Conservation (phyloP, 2,888 invertebrate genomes). For the Rhimphoctona megacephalus region DNA sequence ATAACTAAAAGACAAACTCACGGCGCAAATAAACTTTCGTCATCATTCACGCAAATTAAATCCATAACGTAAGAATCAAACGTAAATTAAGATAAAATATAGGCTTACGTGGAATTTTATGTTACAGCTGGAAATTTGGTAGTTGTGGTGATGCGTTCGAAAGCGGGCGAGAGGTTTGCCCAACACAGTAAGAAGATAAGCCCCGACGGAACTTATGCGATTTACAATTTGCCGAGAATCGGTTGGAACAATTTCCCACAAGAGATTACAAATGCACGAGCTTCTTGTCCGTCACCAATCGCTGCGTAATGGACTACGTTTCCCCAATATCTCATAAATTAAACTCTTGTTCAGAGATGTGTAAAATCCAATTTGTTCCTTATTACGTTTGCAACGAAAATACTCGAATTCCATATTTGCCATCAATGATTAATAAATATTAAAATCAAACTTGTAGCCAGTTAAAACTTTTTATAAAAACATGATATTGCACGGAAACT, state of each 20-base stretch:
- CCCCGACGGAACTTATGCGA: constrained; percentile 73
- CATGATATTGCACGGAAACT: neutral
- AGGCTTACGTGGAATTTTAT: constrained; percentile 10
- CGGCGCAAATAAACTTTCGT: neutral
- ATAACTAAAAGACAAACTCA: neutral
- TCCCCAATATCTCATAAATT: constrained; percentile 18
- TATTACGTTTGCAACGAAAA: constrained; percentile 13
- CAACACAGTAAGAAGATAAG: constrained; percentile 68
- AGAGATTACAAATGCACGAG: constrained; percentile 74
- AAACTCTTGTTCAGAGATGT: constrained; percentile 11
- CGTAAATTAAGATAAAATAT: neutral
- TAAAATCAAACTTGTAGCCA: neutral
- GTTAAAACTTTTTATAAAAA: neutral
- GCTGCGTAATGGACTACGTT: constrained; percentile 32
- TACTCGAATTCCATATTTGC: neutral
- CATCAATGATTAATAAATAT: neutral
- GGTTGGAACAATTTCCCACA: constrained; percentile 71
- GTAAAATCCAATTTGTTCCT: constrained; percentile 10
- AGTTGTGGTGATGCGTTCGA: constrained; percentile 71
- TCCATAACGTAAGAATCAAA: neutral
- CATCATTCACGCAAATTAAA: neutral
- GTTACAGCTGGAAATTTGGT: constrained; percentile 78
- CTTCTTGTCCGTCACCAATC: constrained; percentile 70
- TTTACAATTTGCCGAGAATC: constrained; percentile 74
- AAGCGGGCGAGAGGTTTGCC: constrained; percentile 46